Evolutionary conservation across 2,113 vertebrate genomes (phyloP), one percentile per base, ranked within the genome.

Genomic region (Chitala chitala): DNA sequence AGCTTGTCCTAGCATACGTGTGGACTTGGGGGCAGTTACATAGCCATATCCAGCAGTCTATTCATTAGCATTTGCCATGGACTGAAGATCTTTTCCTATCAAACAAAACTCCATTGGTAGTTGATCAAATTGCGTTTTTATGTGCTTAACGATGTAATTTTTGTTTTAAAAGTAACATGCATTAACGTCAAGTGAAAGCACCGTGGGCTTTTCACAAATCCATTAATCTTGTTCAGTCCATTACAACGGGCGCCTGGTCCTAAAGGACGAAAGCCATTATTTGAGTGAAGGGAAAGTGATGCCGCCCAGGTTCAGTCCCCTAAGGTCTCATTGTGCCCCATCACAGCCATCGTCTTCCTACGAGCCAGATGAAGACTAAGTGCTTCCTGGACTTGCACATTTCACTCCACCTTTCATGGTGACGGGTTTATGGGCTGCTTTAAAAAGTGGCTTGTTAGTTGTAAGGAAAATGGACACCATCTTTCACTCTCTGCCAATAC

Each of bases 61-160:
- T 68, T 46, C 24, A 68, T 46, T 68, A 46, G 22, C 38, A 46
- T 3, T 6, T 68, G 42, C 24, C 46, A 68, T 63, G 33, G 33
- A 63, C 20, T 6, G 8, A 46, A 38, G 22, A 68, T 26, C 15
- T 1, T 68, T 15, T 29, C 42, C 44, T n/a, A n/a, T n/a, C n/a
- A n/a, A n/a, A 5, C 15, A 22, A 46, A 42, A 10, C n/a, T 46
- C 64, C 40, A 68, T 9, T 68, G 22, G 44, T 12, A 13, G 59
- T 63, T 63, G 59, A 38, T 63, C 58, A 38, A 61, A 61, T 61
- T 1, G 36, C 31, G 33, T 63, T 10, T 61, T 61, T 61, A 61
- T 61, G 29, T 38, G 6, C 31, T 63, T 63, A 63, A 63, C 31
- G 59, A 38, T 20, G n/a, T n/a, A n/a, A n/a, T 8, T 46, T 46